Evolutionary conservation across 2,888 invertebrate genomes (phyloP).

Genomic region (Penaeus monodon): DNA sequence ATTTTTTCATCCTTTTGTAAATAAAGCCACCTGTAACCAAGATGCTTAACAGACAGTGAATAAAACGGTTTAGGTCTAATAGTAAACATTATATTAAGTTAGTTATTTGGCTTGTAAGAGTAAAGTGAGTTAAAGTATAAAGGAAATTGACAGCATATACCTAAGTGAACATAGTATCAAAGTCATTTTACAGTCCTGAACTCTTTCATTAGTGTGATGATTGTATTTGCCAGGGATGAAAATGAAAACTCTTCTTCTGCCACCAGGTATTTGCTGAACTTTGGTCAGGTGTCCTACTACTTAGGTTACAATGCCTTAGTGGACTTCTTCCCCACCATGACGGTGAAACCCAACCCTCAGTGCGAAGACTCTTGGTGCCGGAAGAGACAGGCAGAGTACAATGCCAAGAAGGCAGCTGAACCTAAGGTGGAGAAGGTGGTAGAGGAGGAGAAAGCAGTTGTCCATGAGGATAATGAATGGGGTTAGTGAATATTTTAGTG

Average conservation of each 20-base stretch:
- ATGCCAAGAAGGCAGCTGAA: conserved; percentile 74
- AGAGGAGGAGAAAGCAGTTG: conserved; percentile 71
- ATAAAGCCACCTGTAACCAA: no score
- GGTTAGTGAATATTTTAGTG: conserved; percentile 75
- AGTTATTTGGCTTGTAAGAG: no score
- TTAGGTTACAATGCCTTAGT: conserved; percentile 95
- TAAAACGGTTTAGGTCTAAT: no score
- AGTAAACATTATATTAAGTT: no score
- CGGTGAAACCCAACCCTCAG: conserved; percentile 88
- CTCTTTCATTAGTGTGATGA: neutral
- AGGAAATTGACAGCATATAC: no score
- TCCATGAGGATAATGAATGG: conserved; percentile 94
- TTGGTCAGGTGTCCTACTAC: conserved; percentile 92
- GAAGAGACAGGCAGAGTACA: conserved; percentile 77
- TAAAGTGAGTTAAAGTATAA: no score
- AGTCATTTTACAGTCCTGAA: no score
- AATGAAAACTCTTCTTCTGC: conserved; percentile 28
- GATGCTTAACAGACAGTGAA: no score
- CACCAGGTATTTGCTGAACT: conserved; percentile 85
- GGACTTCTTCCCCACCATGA: conserved; percentile 97
- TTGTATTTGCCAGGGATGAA: neutral
- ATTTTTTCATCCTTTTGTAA: no score
- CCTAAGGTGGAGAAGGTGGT: conserved; percentile 69
- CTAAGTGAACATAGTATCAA: no score
- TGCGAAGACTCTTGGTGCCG: conserved; percentile 88